Conservation (phyloP, 2,113 vertebrate genomes). For the Syngnathoides biaculeatus region DNA sequence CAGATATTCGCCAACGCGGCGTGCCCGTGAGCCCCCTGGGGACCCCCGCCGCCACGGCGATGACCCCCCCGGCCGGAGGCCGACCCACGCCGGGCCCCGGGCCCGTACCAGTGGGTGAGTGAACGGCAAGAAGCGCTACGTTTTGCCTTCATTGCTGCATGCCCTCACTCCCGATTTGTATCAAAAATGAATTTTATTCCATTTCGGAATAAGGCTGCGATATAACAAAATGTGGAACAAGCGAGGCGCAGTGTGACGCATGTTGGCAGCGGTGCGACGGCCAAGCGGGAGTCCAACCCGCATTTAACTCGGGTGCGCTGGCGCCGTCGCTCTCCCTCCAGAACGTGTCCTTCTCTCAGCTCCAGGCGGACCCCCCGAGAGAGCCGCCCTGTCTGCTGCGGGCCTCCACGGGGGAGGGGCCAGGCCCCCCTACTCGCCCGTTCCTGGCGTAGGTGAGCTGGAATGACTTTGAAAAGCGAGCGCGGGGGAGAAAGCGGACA, state of each 20-base stretch:
- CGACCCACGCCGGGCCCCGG: conserved; percentile 53
- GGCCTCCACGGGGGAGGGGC: conserved; percentile 58
- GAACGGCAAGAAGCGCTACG: not conserved
- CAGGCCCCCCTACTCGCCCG: conserved; percentile 79
- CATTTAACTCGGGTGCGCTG: conserved; percentile 1
- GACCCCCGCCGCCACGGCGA: conserved; percentile 46
- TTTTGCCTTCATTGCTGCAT: too few relatives aligned
- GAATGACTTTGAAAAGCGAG: not conserved
- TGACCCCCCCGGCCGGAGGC: conserved; percentile 59
- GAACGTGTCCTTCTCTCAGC: conserved; percentile 69
- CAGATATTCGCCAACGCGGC: conserved; percentile 90
- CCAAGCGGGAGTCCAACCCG: not conserved
- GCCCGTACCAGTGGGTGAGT: conserved; percentile 67
- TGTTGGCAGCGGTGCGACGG: not conserved
- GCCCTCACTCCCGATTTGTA: too few relatives aligned
- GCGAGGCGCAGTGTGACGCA: too few relatives aligned
- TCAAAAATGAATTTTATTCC: too few relatives aligned
- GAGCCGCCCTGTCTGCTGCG: conserved; percentile 61
- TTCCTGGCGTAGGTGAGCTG: conserved; percentile 87
- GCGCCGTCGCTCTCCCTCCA: conserved; percentile 24
- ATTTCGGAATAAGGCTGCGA: not conserved
- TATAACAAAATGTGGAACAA: not conserved
- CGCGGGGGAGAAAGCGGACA: not conserved
- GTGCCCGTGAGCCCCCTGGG: conserved; percentile 75
- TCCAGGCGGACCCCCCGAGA: conserved; percentile 87